Evolutionary conservation across 2,113 vertebrate species (phyloP), one percentile per base, ranked within the genome.

Genomic region (Nematolebias whitei): DNA sequence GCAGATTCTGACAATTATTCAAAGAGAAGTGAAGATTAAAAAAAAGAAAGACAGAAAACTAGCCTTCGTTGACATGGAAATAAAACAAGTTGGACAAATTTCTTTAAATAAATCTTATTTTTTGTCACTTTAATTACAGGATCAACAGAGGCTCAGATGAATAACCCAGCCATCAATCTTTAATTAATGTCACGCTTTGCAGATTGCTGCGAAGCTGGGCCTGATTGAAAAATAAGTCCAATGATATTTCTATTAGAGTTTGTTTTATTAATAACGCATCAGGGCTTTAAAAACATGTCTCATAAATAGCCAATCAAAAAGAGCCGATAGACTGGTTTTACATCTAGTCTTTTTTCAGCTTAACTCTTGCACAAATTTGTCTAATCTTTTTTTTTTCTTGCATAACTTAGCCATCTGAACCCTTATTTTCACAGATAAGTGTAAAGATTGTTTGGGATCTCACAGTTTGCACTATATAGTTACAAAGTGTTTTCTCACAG

Each of bases 231-330:
- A 93, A 93, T 93, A 92, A 92, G 89, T 87, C 68, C 88, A 92
- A 92, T 93, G 88, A 92, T 93, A 92, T 93, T 92, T 93, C 91
- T 93, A 93, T 93, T 93, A 93, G 89, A 89, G 91, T 89, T 90
- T 92, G 87, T 91, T 91, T 93, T 93, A 93, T 93, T 93, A 93
- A 92, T 93, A 92, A 91, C 85, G 72, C 83, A 87, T 92, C 90
- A 89, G 68, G 83, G 87, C 80, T 92, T 90, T 90, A 92, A 93
- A 90, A 90, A 89, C 92, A 89, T 88, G 86, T 89, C 89, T 80
- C 49, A 57, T 76, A 78, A 75, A 83, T 75, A 82, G 78, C 87
- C 87, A 89, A 87, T 92, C 91, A 89, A 82, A 85, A 76, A 55
- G 69, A 89, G 80, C 81, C 66, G 85, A 91, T 59, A 59, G 88